Conservation (phyloP, 1,140 invertebrate species). For the Drosophila prosaltans region DNA sequence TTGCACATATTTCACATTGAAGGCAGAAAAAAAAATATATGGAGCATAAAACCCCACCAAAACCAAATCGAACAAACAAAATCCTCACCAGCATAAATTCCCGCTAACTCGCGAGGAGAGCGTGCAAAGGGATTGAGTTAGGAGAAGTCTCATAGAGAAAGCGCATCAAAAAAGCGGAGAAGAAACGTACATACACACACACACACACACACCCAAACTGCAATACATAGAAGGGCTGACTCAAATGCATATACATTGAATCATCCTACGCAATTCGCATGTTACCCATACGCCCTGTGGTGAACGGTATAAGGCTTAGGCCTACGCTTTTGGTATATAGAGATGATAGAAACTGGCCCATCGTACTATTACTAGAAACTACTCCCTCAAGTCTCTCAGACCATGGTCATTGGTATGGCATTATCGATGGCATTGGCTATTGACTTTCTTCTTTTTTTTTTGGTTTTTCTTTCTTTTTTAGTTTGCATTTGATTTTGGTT, state of each 20-base stretch:
- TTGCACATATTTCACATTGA: slow-evolving; percentile 24
- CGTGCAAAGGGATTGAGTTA: neutral
- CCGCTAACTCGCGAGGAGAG: slow-evolving; percentile 39
- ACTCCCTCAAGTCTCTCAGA: slow-evolving; percentile 28
- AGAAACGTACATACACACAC: slow-evolving; percentile 20
- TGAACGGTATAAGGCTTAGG: slow-evolving; percentile 51
- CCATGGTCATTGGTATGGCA: slow-evolving; percentile 59
- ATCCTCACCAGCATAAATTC: slow-evolving; percentile 48
- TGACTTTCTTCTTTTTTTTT: slow-evolving; percentile 63
- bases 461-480: slow-evolving; percentile 33
- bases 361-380: too few species aligned
- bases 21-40: slow-evolving; percentile 41
- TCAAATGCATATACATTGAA: slow-evolving; percentile 53
- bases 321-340: slow-evolving; percentile 31
- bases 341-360: neutral
- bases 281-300: slow-evolving; percentile 68
- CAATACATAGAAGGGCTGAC: neutral
- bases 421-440: slow-evolving; percentile 80
- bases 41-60: slow-evolving; percentile 27
- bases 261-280: slow-evolving; percentile 61
- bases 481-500: slow-evolving; percentile 33
- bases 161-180: slow-evolving; percentile 68
- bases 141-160: slow-evolving; percentile 14
- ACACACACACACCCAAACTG: slow-evolving; percentile 25
- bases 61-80: slow-evolving; percentile 37